Evolutionary conservation across 2,888 invertebrate genomes (phyloP).

Genomic region (Cremastobaeus sp.): DNA sequence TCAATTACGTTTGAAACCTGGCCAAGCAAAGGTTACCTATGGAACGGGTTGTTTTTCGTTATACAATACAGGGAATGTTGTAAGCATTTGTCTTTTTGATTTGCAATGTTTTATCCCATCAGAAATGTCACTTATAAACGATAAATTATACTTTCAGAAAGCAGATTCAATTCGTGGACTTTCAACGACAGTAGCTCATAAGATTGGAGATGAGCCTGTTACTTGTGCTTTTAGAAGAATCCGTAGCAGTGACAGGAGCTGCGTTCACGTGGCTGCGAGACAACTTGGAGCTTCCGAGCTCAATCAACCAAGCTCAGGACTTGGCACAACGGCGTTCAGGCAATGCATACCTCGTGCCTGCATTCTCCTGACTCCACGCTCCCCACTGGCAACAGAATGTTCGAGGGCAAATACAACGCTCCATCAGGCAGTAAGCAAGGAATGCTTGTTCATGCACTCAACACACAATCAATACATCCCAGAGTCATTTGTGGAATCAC

Average conservation of each 20-base stretch:
- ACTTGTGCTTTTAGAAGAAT: constrained; percentile 95
- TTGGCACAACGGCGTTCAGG: constrained; percentile 83
- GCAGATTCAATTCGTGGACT: constrained; percentile 92
- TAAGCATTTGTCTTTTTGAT: too few relatives aligned
- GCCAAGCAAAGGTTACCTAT: constrained; percentile 96
- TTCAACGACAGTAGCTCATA: constrained; percentile 93
- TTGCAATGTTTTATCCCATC: too few relatives aligned
- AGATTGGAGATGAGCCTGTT: constrained; percentile 87
- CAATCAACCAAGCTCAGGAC: constrained; percentile 83
- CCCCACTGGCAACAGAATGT: constrained; percentile 98
- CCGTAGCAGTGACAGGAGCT: constrained; percentile 92
- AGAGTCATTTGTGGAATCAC: constrained; percentile 93
- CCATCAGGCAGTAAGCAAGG: too few relatives aligned
- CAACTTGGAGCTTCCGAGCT: constrained; percentile 87
- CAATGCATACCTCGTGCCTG: constrained; percentile 97
- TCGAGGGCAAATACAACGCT: constrained; percentile 85
- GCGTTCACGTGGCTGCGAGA: constrained; percentile 94
- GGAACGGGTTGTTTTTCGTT: constrained; percentile 97
- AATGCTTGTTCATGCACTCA: too few relatives aligned
- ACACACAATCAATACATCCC: background rate
- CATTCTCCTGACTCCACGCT: constrained; percentile 96
- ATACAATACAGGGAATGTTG: constrained; percentile 91
- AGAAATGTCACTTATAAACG: too few relatives aligned
- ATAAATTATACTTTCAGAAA: constrained; percentile 82
- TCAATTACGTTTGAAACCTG: constrained; percentile 91